Evolutionary conservation across 2,888 invertebrate species (phyloP).

Genomic region (Agrochola lota): DNA sequence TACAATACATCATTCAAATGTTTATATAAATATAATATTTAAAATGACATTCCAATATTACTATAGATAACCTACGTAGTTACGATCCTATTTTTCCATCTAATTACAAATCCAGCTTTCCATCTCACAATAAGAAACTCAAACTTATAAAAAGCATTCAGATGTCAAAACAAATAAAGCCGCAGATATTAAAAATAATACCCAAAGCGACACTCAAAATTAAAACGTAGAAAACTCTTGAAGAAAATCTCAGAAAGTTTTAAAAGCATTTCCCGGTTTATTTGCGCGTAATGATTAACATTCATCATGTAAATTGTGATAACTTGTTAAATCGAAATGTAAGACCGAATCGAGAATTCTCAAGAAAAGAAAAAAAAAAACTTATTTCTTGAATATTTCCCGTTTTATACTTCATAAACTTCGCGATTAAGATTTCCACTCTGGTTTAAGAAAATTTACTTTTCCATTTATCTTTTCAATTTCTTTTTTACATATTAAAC

Average conservation of each 20-base stretch:
- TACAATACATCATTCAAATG: no score
- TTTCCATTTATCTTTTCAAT: constrained; percentile 74
- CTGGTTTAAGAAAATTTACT: constrained; percentile 77
- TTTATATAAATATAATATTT: no score
- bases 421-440: constrained; percentile 76
- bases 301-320: constrained; percentile 88
- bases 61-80: background rate
- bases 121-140: constrained; percentile 16
- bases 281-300: constrained; percentile 81
- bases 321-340: constrained; percentile 84
- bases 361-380: constrained; percentile 63
- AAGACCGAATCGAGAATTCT: constrained; percentile 69
- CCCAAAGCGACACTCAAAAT: constrained; percentile 70
- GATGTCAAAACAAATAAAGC: constrained; percentile 61
- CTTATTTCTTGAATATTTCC: constrained; percentile 70
- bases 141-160: constrained; percentile 53
- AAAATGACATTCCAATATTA: background rate
- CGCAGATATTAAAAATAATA: constrained; percentile 54
- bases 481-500: constrained; percentile 73
- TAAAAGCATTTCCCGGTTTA: constrained; percentile 81
- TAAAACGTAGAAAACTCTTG: constrained; percentile 67
- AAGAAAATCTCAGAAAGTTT: constrained; percentile 71
- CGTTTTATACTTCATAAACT: constrained; percentile 74
- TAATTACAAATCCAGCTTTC: constrained; percentile 5
- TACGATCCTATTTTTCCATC: background rate